Base-by-base conservation (phyloP, 2,113 vertebrate genomes). In the Varanus komodoensis region DNA sequence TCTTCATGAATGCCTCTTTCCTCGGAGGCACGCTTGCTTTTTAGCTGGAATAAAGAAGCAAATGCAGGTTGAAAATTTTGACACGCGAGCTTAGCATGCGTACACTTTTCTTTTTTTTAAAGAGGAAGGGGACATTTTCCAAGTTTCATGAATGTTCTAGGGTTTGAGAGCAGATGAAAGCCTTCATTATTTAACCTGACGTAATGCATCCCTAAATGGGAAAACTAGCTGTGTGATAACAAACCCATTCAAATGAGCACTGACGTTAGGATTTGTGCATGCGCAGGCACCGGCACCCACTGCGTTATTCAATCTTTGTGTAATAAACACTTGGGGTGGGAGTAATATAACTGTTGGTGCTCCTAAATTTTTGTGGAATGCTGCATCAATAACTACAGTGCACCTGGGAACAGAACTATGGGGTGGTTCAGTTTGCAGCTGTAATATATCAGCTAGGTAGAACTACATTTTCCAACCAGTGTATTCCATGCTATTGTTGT, bases 51-150 rank as follows among this genome's bases (percentile, higher is more conserved):
- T 44, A 57, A 50, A 15, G 6, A 27, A 4, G 27, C 6, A 34
- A 50, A 6, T 19, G 19, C 21, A 57, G 61, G 73, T 88, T 52
- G 80, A 21, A 75, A 74, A 3, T 27, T 34, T 1, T 54, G 25
- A 27, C 21, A 23, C n/a, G 79, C 34, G 71, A 50, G 50, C 23
- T 52, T 88, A 19, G 61, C 73, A 74, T 50, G 29, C 52, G 73
- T 61, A 23, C 61, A 69, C 89, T 89, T 95, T 91, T 96, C 91
- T 94, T 94, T 87, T 92, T 89, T 0, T 21, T 54, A 77, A 61
- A 9, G 4, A 6, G 38, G 23, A 78, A 34, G 15, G 67, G 50
- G 32, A 4, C 27, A 9, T 87, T 74, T 74, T 80, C 44, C 25
- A 71, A 64, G 52, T 79, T 78, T 78, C 17, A 34, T 32, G 27